These are phyloP conservation scores for Bagarius yarrelli DNA, from an alignment of 2,113 vertebrate species.

Conservation along the genomic window DNA sequence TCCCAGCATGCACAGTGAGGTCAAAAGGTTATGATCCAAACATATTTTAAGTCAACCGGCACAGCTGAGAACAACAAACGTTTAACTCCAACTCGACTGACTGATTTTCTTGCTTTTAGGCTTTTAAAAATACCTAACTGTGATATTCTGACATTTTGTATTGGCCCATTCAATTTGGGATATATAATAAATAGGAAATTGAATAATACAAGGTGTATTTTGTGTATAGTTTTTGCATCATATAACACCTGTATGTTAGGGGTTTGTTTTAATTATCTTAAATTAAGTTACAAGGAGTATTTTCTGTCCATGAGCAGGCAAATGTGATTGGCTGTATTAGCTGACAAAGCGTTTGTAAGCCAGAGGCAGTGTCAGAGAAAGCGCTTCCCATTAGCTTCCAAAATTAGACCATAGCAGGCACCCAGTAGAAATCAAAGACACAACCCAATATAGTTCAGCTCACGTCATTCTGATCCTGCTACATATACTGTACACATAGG, in stretches of 20 bases:
- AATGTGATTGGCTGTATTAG: slow-evolving; percentile 16
- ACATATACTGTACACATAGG: slow-evolving; percentile 49
- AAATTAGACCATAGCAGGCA: slow-evolving; percentile 66
- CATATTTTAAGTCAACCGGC: not conserved
- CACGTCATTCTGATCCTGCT: slow-evolving; percentile 61
- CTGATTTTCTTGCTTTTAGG: not conserved
- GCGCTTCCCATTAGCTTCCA: slow-evolving; percentile 63
- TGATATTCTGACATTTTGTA: not conserved
- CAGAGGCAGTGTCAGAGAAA: slow-evolving; percentile 49
- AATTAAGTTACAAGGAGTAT: not conserved
- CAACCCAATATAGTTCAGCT: slow-evolving; percentile 66
- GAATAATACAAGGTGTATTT: no score
- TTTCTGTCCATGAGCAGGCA: not conserved
- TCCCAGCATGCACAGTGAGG: slow-evolving; percentile 19
- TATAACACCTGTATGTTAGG: not conserved
- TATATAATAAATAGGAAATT: not conserved
- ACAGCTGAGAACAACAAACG: slow-evolving; percentile 2
- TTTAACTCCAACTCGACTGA: no score
- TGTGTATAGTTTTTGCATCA: not conserved
- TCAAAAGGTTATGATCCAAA: not conserved
- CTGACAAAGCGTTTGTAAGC: slow-evolving; percentile 20
- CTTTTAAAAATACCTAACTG: not conserved
- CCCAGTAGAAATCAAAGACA: slow-evolving; percentile 61
- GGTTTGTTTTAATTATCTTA: not conserved
- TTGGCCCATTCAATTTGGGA: not conserved